Evolutionary conservation across 2,888 invertebrate species (phyloP), one percentile per base, ranked within the genome.

Genomic region (Gryllus longicercus): DNA sequence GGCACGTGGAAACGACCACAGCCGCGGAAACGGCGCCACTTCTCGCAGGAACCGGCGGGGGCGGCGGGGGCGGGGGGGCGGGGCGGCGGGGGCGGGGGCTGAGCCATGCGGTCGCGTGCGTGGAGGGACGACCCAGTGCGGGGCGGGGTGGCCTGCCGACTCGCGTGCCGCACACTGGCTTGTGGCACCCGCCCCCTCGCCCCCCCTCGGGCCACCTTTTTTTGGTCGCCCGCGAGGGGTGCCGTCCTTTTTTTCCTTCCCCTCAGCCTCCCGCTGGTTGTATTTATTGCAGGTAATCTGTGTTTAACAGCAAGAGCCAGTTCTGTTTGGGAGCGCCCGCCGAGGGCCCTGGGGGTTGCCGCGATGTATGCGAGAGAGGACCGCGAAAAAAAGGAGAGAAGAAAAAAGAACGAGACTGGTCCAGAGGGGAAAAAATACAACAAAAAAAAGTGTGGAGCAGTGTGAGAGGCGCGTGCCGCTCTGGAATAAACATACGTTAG

Each of bases 201-300:
- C 63, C n/a, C 63, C 5, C n/a, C n/a, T 14, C 1, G 14, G 16
- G 16, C 63, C 63, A 0, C 4, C n/a, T 63, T 63, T 63, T 63
- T 63, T 63, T 63, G 63, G 63, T 63, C 63, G 63, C 63, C n/a
- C 14, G 63, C n/a, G 14, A n/a, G 63, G 63, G 63, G 63, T 63
- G 63, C 63, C n/a, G n/a, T n/a, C n/a, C 12, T 63, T 63, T 63
- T 18, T 14, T 18, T 16, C 16, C 12, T n/a, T 4, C n/a, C 12
- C 16, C n/a, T n/a, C 63, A 14, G 14, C 16, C 63, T 63, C 63
- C n/a, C 63, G n/a, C 63, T 18, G 63, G 63, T 63, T 63, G 63
- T 63, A 63, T 63, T 63, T 63, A 63, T 63, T 63, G 63, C 14
- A 63, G 63, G 63, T 63, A 63, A 63, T 63, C 63, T 63, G 63